Base-by-base conservation (phyloP, 2,888 invertebrate species). In the Idaea aversata region DNA sequence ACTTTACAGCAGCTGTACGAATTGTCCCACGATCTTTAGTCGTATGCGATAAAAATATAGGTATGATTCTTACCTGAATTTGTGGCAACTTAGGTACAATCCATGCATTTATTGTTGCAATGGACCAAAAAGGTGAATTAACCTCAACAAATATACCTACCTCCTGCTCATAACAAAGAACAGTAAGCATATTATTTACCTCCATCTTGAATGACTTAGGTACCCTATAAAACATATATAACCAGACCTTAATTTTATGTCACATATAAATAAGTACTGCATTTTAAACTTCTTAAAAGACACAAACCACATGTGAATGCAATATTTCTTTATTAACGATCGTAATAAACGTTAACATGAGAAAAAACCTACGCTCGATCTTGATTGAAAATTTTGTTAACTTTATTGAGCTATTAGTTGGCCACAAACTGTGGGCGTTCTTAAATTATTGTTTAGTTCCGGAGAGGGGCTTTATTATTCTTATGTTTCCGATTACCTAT, bases 341-440 rank as follows among this genome's bases (percentile, higher is more conserved):
- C 15, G 63, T 64, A 61, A 60, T 61, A 65, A 62, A 66, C 63
- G 66, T 66, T 68, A 68, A 63, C 61, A 68, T 38, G 34, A 73
- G 66, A 68, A 68, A 25, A 67, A 71, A 65, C 72, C 75, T 69
- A 77, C 72, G 71, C 69, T 65, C 63, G 72, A 73, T 67, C 66
- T 68, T 69, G 72, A 74, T 72, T 67, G 70, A 72, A 69, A 64
- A 65, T 71, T 72, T 60, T 67, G 66, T 69, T 74, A 73, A 77
- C 72, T 78, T 83, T 80, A 82, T 78, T 77, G 75, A 77, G 80
- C 77, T 83, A 85, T 86, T 84, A 83, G 78, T 75, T 73, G 13
- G 47, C 7, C 67, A 66, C 70, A 72, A 76, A 73, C 70, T 69
- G 84, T 82, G 77, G 85, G 84, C 73, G 81, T 78, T 76, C 77